Evolutionary conservation across 2,888 invertebrate genomes (phyloP), one percentile per base, ranked within the genome.

Genomic region (Alloplasta piceator): DNA sequence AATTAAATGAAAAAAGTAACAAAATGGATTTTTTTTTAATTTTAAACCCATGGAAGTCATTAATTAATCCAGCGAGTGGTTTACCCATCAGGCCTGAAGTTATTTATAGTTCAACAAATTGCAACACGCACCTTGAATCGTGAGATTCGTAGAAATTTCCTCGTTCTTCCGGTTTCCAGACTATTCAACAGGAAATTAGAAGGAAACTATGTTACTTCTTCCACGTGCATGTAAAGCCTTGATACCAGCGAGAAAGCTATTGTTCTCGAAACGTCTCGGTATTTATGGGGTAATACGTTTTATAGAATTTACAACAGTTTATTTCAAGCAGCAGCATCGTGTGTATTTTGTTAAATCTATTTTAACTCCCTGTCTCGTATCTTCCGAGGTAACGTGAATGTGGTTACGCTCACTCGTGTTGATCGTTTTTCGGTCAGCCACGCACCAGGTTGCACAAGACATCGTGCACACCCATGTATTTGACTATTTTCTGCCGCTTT

Each of bases 271-370:
- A 41, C 46, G 12, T 38, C n/a, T 16, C 4, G 48, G 50, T 39
- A 58, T 48, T 38, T 10, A 36, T 10, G 7, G 64, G 5, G 52
- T 4, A 43, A 43, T 26, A 61, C 66, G 41, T 38, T 60, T 48
- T 56, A 39, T 67, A 63, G 55, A 61, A 68, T 68, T 78, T 64
- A 64, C 50, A 79, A 74, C 58, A 68, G 74, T 79, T 56, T 9
- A 56, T 63, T 73, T 58, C 39, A 70, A 79, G 39, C 6, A 79
- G 39, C 6, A 16, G 58, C 63, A 9, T 46, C 56, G 6, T 56
- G n/a, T 58, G 7, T 14, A 50, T 41, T 43, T 26, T 26, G 67
- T 61, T 56, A 38, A 71, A 68, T 63, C 56, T 63, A 63, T 74
- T 56, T 68, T 36, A 63, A 68, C 55, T 55, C 38, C 61, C 48